Evolutionary conservation across 2,113 vertebrate genomes (phyloP), one percentile per base, ranked within the genome.

Genomic region (Cololabis saira): DNA sequence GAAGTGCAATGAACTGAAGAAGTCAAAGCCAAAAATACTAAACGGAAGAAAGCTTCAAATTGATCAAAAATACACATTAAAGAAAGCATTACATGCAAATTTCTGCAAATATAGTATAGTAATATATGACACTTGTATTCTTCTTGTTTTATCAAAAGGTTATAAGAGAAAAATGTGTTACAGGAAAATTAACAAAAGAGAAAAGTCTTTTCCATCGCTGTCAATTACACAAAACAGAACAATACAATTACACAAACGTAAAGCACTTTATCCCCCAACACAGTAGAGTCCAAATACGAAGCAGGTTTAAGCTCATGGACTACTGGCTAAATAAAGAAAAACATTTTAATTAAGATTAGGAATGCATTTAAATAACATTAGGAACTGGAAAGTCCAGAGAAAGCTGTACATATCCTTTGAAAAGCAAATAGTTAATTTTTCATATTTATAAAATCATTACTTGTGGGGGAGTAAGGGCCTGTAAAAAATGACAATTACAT

Each of bases 251-350:
- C 78, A 86, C 82, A 88, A 91, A 78, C n/a, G 45, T 80, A 86
- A 86, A 87, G 89, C 88, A 92, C 87, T 90, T 93, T 88, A 90
- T 89, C 83, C 85, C 89, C 87, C 90, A 72, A 76, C 89, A 83
- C 86, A 86, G 90, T 72, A 82, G 89, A 75, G 86, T 91, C 91
- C 91, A 82, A 90, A 86, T 91, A 92, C 95, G 95, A 95, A 96
- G 93, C 96, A 96, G 95, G 95, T 95, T 96, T 97, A 96, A 98
- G 96, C 95, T 98, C 96, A 97, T 96, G 96, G 97, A 98, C 95
- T 95, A 96, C 95, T 94, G 93, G 95, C 91, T 98, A 96, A 91
- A 95, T 95, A 95, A 96, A 95, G 95, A 96, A 97, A 98, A 97
- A 95, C 96, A 98, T 97, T 98, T 95, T 94, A 95, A 92, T 43